Evolutionary conservation across 2,888 invertebrate genomes (phyloP), one percentile per base, ranked within the genome.

Genomic region (Xiphydria camelus): DNA sequence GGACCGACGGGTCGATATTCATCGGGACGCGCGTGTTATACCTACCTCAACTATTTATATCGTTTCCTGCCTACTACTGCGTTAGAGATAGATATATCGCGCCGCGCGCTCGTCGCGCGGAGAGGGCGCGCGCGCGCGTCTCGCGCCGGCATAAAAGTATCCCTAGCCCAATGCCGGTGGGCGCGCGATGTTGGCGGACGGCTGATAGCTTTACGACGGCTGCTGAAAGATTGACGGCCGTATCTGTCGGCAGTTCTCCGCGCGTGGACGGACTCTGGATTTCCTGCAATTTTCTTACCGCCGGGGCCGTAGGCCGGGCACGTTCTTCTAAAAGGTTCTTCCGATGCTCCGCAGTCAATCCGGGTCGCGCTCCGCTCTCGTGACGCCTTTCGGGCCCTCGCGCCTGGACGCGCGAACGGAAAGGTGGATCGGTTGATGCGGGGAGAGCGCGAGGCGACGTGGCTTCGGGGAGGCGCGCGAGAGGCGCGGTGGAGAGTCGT

Each of bases 171-270:
- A 40, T 36, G 43, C 44, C 52, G 59, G 50, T 48, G 54, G 51
- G 46, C 56, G 50, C 51, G 51, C 49, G 47, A 47, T 44, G 39
- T 39, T 26, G 45, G 33, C 40, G 44, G 43, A 37, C 46, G 50
- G 49, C 52, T 59, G 71, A 68, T 67, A 65, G 66, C 59, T 68
- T 63, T 61, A 63, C 70, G 70, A 60, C 59, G 53, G 37, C 46
- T 53, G 68, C 47, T 60, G 69, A 71, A 67, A 72, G 72, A 73
- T 73, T 68, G 73, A 73, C 74, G 71, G 60, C 49, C 64, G 59
- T 59, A 70, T 72, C 71, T 67, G 65, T 70, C 72, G 65, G 56
- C 67, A 53, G 57, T 51, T 63, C 57, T 56, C 48, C 51, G 57
- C 59, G 61, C 64, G 57, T 55, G 61, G 53, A 56, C 55, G 58